Evolutionary conservation across 2,888 invertebrate genomes (phyloP).

Genomic region (Aspidiotus rigidus): DNA sequence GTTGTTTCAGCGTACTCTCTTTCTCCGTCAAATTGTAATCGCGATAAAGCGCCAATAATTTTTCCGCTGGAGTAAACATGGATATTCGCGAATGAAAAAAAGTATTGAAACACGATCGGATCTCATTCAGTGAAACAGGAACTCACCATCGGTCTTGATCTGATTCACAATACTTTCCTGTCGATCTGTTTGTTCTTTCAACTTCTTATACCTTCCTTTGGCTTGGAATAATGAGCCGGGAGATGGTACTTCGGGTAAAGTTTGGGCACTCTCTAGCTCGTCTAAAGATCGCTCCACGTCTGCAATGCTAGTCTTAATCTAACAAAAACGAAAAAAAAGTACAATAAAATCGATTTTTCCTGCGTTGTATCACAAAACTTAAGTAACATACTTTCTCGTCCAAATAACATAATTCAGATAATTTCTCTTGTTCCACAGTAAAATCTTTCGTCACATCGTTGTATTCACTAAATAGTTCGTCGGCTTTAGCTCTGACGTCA

Average conservation of each 20-base stretch:
- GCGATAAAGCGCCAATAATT: background rate
- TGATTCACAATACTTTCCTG: slow-evolving; percentile 3
- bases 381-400: slow-evolving; percentile 17
- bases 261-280: slow-evolving; percentile 16
- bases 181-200: slow-evolving; percentile 12
- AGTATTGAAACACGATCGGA: background rate
- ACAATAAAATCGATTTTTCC: background rate
- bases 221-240: slow-evolving; percentile 25
- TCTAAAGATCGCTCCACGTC: slow-evolving; percentile 15
- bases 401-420: slow-evolving; percentile 2
- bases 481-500: slow-evolving; percentile 21
- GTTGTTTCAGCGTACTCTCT: background rate
- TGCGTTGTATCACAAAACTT: background rate
- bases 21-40: background rate
- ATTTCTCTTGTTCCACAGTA: slow-evolving; percentile 5
- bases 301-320: slow-evolving; percentile 17
- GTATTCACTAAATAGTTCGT: slow-evolving; percentile 22
- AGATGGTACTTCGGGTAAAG: slow-evolving; percentile 10
- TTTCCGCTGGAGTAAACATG: background rate
- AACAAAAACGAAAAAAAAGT: background rate
- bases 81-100: background rate
- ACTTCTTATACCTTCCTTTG: slow-evolving; percentile 22
- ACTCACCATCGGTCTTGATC: slow-evolving; percentile 14
- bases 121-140: background rate
- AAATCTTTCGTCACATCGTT: slow-evolving; percentile 1